Base-by-base conservation (phyloP, 2,797 vertebrate species). In the Megaceryle alcyon region DNA sequence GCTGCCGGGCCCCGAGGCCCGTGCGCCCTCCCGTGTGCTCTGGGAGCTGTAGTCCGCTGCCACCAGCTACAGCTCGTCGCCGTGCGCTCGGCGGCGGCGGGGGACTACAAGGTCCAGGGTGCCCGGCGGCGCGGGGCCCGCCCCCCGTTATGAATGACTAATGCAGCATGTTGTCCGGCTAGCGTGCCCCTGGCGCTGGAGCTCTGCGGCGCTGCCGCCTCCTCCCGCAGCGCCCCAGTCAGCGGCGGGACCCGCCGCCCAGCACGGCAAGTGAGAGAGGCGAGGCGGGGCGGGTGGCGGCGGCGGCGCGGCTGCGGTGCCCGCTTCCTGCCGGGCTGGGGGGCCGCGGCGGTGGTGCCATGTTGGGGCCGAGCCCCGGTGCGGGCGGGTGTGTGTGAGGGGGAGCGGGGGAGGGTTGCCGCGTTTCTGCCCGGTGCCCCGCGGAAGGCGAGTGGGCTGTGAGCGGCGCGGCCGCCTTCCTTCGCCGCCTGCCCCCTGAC, bases 41-140 rank as follows among this genome's bases (percentile, higher is more conserved):
- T 77, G 94, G 92, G 92, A 88, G 39, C 22, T 71, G 94, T 86
- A 94, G 92, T 95, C 26, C 63, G 7, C 31, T 12, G 26, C 26
- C 11, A 1, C 14, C 16, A 35, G 17, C 48, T 4, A 44, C 41
- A 11, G 5, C 28, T 5, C 8, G 15, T 37, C 8, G 16, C 37
- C 4, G 3, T 6, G 12, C 6, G 10, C 57, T 6, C 19, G 6
- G 33, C 4, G 5, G 10, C 5, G 9, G 8, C 4, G 5, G 4
- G 1, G 44, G 26, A 93, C 95, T 96, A 69, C 92, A 81, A 37
- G 15, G 12, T 73, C 95, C 95, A 93, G 60, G 26, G 16, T 66
- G 76, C 90, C 53, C 56, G 7, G 83, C 86, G 61, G 33, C 9
- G 26, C 8, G 22, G 15, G 82, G 17, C 51, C 69, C 78, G 90